These are phyloP conservation scores for Acrossocheilus wenchowensis DNA, from an alignment of 2,797 vertebrate genomes.

Conservation along the genomic window DNA sequence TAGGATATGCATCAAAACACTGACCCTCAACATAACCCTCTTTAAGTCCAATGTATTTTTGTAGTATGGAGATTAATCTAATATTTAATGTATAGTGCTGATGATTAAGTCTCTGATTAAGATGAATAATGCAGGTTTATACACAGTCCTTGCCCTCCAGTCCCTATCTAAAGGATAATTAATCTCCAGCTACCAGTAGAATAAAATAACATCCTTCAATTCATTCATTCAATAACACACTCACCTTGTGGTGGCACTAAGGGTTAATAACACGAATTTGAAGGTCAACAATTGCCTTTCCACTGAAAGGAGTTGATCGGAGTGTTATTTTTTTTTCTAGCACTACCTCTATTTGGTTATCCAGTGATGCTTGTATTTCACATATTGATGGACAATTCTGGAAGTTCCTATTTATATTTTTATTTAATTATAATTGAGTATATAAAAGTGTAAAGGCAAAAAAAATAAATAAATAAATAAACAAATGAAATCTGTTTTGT, in stretches of 20 bases:
- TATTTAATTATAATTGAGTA: not conserved
- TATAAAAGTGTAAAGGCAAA: not conserved
- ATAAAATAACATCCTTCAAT: conserved; percentile 57
- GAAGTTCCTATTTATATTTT: not conserved
- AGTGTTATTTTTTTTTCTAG: not conserved
- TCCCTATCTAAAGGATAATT: conserved; percentile 74
- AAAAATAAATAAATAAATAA: not conserved
- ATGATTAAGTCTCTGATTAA: conserved; percentile 79
- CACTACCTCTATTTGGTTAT: not conserved
- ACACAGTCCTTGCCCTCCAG: conserved; percentile 71
- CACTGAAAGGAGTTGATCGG: not conserved
- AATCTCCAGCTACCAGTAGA: conserved; percentile 70
- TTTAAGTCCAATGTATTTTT: conserved; percentile 27
- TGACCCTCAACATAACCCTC: conserved; percentile 6
- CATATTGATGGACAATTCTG: not conserved
- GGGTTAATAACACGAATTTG: conserved; percentile 21
- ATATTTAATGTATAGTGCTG: conserved; percentile 42
- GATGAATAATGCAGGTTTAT: conserved; percentile 73
- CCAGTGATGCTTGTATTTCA: not conserved
- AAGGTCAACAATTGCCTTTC: conserved; percentile 4
- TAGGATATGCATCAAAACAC: not conserved
- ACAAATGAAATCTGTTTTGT: not conserved
- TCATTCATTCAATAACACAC: conserved; percentile 28
- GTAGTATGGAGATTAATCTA: conserved; percentile 31
- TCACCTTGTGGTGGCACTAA: conserved; percentile 55